Evolutionary conservation across 2,888 invertebrate species (phyloP).

Genomic region (Lithophane leautieri): DNA sequence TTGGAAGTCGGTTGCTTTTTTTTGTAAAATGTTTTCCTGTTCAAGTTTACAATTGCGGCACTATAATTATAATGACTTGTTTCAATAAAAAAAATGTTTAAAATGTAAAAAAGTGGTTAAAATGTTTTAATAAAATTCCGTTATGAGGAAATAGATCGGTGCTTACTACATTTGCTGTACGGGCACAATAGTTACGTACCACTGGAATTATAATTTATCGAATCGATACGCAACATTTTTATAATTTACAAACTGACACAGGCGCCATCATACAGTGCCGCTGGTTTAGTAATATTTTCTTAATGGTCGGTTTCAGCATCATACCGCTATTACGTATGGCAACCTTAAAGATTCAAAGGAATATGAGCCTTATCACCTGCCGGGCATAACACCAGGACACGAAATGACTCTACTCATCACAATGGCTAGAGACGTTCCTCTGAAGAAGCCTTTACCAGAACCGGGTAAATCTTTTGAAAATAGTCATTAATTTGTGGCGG

Average conservation of each 20-base stretch:
- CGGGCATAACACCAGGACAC: conserved; percentile 83
- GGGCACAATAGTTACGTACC: not conserved
- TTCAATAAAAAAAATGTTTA: no score
- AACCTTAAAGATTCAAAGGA: conserved; percentile 76
- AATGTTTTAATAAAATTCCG: not conserved
- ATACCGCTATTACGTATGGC: conserved; percentile 68
- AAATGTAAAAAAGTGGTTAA: no score
- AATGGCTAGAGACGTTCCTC: conserved; percentile 82
- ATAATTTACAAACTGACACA: not conserved
- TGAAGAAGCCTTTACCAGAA: conserved; percentile 85
- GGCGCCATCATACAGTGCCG: not conserved
- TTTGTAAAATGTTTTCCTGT: not conserved
- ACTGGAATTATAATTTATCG: not conserved
- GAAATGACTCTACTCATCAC: conserved; percentile 78
- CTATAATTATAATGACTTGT: not conserved
- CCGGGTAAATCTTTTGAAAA: conserved; percentile 73
- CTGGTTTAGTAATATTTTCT: not conserved
- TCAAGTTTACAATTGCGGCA: not conserved
- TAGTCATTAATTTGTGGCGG: not conserved
- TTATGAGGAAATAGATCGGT: not conserved
- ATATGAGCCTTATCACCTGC: conserved; percentile 75
- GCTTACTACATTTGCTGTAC: not conserved
- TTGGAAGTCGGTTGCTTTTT: no score
- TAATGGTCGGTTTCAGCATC: conserved; percentile 66
- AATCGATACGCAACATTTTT: not conserved